These are phyloP conservation scores for Phoenicopterus ruber DNA, from an alignment of 2,113 vertebrate genomes.

Conservation along the genomic window DNA sequence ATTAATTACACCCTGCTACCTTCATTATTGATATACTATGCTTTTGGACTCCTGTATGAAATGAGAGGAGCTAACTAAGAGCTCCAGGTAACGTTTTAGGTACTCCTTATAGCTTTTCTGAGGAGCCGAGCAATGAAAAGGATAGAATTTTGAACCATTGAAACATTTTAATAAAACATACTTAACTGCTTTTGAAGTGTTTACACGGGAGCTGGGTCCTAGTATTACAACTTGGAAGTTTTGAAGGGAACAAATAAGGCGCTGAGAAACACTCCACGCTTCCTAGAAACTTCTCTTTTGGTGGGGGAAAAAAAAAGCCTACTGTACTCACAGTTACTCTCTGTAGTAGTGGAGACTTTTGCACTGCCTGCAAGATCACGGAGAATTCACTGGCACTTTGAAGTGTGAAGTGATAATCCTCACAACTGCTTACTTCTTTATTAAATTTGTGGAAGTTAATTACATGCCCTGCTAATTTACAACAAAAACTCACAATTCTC, in stretches of 20 bases:
- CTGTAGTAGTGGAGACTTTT: neutral
- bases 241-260: neutral
- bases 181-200: neutral
- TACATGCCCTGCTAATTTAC: constrained; percentile 54
- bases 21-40: neutral
- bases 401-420: constrained; percentile 66
- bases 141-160: neutral
- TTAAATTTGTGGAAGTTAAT: constrained; percentile 64
- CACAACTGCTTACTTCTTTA: constrained; percentile 56
- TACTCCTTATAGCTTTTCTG: neutral
- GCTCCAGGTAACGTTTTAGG: neutral
- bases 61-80: neutral
- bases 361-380: neutral
- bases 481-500: constrained; percentile 35
- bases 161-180: neutral
- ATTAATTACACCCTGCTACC: neutral
- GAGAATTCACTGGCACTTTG: constrained; percentile 42
- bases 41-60: neutral
- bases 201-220: neutral
- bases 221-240: neutral
- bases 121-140: neutral
- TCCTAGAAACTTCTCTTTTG: neutral
- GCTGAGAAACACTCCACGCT: neutral
- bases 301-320: neutral
- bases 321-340: neutral